A percentile compares a stretch with the other conserved stretches of the same genome.
Evolutionary conservation across 1,140 invertebrate species (phyloP).

Genomic region (Drosophila tristis): DNA sequence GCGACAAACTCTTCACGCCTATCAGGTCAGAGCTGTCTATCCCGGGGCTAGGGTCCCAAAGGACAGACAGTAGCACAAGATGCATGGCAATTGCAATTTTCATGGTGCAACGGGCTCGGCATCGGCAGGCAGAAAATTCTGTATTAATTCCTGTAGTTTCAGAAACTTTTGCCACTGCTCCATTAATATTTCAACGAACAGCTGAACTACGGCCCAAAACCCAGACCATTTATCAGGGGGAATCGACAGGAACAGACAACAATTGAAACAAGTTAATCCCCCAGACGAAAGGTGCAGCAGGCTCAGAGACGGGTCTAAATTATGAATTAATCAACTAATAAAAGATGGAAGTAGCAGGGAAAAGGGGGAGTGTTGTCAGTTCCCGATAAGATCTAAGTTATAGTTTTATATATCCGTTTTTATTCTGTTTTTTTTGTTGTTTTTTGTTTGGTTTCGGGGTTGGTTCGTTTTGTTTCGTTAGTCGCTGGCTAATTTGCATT

Average conservation of each 20-base stretch:
- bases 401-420: conserved; percentile 17
- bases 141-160: conserved; percentile 28
- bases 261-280: conserved; percentile 74
- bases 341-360: conserved; percentile 16
- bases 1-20: conserved; percentile 76
- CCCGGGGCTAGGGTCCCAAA: background rate
- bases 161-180: conserved; percentile 51
- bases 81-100: conserved; percentile 77
- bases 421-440: conserved; percentile 31
- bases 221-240: conserved; percentile 60
- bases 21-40: conserved; percentile 32
- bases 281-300: conserved; percentile 51
- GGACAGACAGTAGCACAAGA: conserved; percentile 49
- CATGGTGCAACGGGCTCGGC: conserved; percentile 48
- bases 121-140: conserved; percentile 9
- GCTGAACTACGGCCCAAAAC: conserved; percentile 43
- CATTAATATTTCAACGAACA: conserved; percentile 65
- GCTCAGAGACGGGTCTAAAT: conserved; percentile 26
- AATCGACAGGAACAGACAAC: conserved; percentile 22
- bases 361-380: conserved; percentile 25
- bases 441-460: conserved; percentile 23
- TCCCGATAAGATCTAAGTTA: conserved; percentile 63
- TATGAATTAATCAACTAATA: conserved; percentile 81
- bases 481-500: conserved; percentile 62
- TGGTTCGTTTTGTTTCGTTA: conserved; percentile 12